Conservation (phyloP, 2,113 vertebrate species). For the Synchiropus splendidus region DNA sequence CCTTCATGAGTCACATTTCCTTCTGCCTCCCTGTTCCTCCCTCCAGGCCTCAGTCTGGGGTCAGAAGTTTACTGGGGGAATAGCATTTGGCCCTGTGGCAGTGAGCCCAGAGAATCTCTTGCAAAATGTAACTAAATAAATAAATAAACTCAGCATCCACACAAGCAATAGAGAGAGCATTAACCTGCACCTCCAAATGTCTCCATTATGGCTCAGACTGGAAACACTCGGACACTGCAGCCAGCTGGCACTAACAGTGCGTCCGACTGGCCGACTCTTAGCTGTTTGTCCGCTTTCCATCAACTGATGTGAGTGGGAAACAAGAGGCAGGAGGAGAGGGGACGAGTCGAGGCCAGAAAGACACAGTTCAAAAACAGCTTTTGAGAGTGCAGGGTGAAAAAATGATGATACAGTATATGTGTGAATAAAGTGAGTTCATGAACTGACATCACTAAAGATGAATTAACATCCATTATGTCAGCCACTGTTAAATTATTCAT, state of each 20-base stretch:
- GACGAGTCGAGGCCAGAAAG: constrained; percentile 28
- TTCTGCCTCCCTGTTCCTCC: constrained; percentile 8
- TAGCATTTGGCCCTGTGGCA: constrained; percentile 63
- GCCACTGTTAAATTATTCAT: too few relatives aligned
- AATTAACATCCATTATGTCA: too few relatives aligned
- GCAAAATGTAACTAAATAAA: constrained; percentile 33
- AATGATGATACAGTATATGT: too few relatives aligned
- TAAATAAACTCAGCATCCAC: constrained; percentile 29
- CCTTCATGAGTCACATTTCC: constrained; percentile 18
- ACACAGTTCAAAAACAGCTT: constrained; percentile 35
- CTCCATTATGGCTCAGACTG: constrained; percentile 49
- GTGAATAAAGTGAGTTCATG: too few relatives aligned
- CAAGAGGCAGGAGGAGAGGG: too few relatives aligned
- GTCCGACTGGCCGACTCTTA: constrained; percentile 21
- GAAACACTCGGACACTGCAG: constrained; percentile 42
- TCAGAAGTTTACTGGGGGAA: constrained; percentile 71
- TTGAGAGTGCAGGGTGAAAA: constrained; percentile 25
- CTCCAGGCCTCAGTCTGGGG: constrained; percentile 60
- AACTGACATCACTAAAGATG: too few relatives aligned
- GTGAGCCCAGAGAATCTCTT: constrained; percentile 54
- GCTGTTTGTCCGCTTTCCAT: constrained; percentile 13
- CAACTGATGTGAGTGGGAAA: constrained; percentile 39
- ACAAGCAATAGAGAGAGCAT: constrained; percentile 51
- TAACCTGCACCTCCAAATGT: constrained; percentile 61
- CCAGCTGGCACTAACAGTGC: constrained; percentile 45